Base-by-base conservation (phyloP, 2,113 vertebrate species). In the Triplophysa siluroides region DNA sequence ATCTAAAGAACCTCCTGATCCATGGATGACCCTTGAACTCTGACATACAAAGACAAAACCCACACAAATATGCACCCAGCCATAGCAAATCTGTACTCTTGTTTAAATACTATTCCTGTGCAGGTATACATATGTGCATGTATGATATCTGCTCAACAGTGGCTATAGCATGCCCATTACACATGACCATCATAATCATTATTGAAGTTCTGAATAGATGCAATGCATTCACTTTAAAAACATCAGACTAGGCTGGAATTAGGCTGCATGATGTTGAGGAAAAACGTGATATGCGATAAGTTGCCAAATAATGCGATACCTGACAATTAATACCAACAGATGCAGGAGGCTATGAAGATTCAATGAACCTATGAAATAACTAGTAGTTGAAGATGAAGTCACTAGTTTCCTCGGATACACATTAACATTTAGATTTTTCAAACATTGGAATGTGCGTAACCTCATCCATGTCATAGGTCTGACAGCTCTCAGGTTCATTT, bases 401-500 rank as follows among this genome's bases (percentile, higher is more conserved):
- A 38, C n/a, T 56, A 1, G 21, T 70, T 23, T 76, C 45, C 5
- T 4, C 50, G 62, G 21, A 76, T 45, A 77, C 54, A 65, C 29
- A n/a, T 72, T 65, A 81, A 71, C 52, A 52, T 12, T 50, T 16
- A 24, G 50, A 2, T 26, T 21, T 66, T 72, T 14, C 23, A 56
- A 38, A 24, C 50, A 41, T 50, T 33, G 61, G 21, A 33, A 66
- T 33, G 24, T 47, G 68, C 61, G 68, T 75, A 81, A 67, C 52
- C 50, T 78, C n/a, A 60, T 71, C 29, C 24, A 29, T 83, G 66
- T 81, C 74, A 80, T 68, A 72, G 73, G 82, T 80, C 67, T 83
- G 61, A 78, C 50, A 66, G n/a, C 65, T 82, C 58, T 61, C 43
- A 61, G 18, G 26, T 38, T 71, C 65, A 21, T 82, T 66, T 66